Evolutionary conservation across 2,113 vertebrate species (phyloP).

Genomic region (Paramormyrops kingsleyae): DNA sequence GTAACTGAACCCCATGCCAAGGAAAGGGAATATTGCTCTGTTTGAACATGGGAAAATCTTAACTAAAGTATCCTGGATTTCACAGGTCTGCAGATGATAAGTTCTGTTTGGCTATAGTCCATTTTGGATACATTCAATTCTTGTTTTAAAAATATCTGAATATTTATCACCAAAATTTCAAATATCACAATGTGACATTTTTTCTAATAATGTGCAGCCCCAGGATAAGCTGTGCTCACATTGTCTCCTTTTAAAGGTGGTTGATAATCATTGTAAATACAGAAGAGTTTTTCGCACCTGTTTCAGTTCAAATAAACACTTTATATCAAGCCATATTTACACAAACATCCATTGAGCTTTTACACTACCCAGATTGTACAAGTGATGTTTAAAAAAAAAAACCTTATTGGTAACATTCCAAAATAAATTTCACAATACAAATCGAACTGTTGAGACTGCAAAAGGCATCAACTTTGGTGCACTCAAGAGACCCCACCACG

Average conservation of each 20-base stretch:
- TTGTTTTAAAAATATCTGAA: neutral
- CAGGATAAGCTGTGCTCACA: neutral
- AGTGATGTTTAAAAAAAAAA: neutral
- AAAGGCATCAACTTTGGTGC: neutral
- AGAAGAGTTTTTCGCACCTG: neutral
- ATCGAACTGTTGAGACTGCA: neutral
- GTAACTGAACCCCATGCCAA: neutral
- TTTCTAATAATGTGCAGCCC: neutral
- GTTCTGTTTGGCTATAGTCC: neutral
- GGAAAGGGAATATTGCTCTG: neutral
- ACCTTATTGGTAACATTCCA: neutral
- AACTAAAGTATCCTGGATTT: neutral
- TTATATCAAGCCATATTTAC: conserved; percentile 4
- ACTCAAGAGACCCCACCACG: neutral
- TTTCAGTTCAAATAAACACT: conserved; percentile 6
- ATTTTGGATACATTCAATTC: neutral
- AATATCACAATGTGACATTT: neutral
- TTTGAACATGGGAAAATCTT: neutral
- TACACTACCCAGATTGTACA: neutral
- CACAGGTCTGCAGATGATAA: neutral
- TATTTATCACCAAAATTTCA: neutral
- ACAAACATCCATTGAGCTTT: neutral
- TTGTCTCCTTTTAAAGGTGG: neutral
- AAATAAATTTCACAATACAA: neutral
- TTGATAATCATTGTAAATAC: neutral